phyloP scores from a whole-genome alignment of 2,888 invertebrate species.

The Eubasilissa splendida region DNA sequence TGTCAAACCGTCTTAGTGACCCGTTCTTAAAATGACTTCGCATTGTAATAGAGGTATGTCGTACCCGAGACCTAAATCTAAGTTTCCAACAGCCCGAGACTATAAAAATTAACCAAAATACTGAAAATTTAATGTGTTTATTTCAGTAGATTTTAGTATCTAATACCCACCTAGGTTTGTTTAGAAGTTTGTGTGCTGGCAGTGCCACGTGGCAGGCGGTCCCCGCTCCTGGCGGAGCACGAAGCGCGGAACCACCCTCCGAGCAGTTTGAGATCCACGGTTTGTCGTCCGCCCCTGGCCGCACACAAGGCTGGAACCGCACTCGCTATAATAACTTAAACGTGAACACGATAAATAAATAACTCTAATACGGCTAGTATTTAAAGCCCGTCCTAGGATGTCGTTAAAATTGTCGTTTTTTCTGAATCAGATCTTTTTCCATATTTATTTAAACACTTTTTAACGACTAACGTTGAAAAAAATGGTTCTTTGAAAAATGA shows the following conservation, averaged over 20 bases:
- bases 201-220: neutral
- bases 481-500: too few species aligned
- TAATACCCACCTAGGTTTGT: neutral
- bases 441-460: too few species aligned
- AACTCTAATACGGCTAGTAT: too few species aligned
- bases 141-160: constrained; percentile 12
- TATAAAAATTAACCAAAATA: constrained; percentile 19
- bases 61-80: neutral
- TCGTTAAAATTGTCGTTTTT: too few species aligned
- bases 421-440: too few species aligned
- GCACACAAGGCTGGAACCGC: neutral
- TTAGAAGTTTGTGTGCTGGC: neutral
- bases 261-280: neutral
- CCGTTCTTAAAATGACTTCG: too few species aligned
- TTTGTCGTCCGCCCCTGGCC: constrained; percentile 12
- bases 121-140: constrained; percentile 12
- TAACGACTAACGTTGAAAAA: too few species aligned
- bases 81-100: neutral
- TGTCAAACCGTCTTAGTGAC: too few species aligned
- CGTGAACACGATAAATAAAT: too few species aligned
- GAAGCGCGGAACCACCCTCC: neutral
- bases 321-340: neutral
- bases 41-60: too few species aligned
- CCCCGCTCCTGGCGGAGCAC: neutral
- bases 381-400: too few species aligned